Conservation (phyloP, 2,113 vertebrate species). For the Vidua chalybeata region DNA sequence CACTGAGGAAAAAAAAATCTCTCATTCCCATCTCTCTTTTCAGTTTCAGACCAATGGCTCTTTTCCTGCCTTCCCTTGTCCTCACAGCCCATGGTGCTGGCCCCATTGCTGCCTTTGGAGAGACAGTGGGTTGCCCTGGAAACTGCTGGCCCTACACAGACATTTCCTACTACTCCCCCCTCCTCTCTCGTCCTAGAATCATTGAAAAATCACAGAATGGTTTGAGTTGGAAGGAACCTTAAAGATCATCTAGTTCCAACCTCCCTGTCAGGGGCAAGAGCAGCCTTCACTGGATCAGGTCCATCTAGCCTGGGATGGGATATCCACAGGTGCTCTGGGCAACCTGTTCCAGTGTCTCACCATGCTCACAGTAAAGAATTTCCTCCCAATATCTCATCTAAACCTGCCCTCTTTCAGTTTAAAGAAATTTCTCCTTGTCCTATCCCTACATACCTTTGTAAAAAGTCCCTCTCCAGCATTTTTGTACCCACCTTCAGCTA, state of each 20-base stretch:
- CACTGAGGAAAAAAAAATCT: not conserved
- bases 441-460: not conserved
- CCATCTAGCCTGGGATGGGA: not conserved
- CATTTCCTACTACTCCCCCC: not conserved
- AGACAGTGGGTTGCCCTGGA: not conserved
- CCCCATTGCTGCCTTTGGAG: not conserved
- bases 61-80: not conserved
- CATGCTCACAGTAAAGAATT: not conserved
- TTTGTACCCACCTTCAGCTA: not conserved
- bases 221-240: not conserved
- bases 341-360: not conserved
- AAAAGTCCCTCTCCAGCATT: not conserved
- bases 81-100: fast-evolving
- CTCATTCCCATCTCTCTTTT: not conserved
- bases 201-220: not conserved
- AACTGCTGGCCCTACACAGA: fast-evolving
- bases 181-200: not conserved
- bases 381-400: not conserved
- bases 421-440: not conserved
- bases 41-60: not conserved
- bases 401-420: not conserved
- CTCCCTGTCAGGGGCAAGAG: not conserved
- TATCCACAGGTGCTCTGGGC: not conserved
- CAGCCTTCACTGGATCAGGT: not conserved
- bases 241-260: not conserved